Conservation (phyloP, 2,797 vertebrate genomes). For the Sebastes hubbsi region DNA sequence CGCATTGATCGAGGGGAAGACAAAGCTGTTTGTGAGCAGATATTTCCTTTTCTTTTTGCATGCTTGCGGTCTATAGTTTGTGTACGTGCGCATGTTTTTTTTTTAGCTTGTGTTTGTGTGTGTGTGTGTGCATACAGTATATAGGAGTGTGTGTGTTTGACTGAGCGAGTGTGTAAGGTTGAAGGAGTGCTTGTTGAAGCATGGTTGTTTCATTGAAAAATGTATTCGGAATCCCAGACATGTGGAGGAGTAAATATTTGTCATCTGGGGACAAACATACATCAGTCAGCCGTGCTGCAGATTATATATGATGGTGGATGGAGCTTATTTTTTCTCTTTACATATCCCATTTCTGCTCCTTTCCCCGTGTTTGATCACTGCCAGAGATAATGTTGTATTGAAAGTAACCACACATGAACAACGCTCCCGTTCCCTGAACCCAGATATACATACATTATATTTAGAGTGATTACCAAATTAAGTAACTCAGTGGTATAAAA, state of each 20-base stretch:
- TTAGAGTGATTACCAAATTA: slow-evolving; percentile 23
- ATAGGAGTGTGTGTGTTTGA: not conserved
- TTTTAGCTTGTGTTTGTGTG: not conserved
- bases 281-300: slow-evolving; percentile 65
- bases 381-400: slow-evolving; percentile 30
- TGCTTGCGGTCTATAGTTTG: not conserved
- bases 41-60: not conserved
- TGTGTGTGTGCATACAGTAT: not conserved
- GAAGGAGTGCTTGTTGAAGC: slow-evolving; percentile 52
- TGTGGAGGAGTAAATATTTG: slow-evolving; percentile 81
- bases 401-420: slow-evolving; percentile 22
- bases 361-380: slow-evolving; percentile 36
- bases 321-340: not conserved
- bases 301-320: slow-evolving; percentile 51
- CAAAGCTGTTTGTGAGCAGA: slow-evolving; percentile 10
- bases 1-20: slow-evolving; percentile 31
- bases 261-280: slow-evolving; percentile 75
- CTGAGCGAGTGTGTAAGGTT: slow-evolving; percentile 9
- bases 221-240: slow-evolving; percentile 67
- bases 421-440: not conserved
- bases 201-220: slow-evolving; percentile 69
- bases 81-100: not conserved
- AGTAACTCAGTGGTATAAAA: slow-evolving; percentile 19
- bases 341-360: slow-evolving; percentile 24
- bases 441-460: slow-evolving; percentile 1